Evolutionary conservation across 2,113 vertebrate species (phyloP), one percentile per base, ranked within the genome.

Genomic region (Muscicapa adusta): DNA sequence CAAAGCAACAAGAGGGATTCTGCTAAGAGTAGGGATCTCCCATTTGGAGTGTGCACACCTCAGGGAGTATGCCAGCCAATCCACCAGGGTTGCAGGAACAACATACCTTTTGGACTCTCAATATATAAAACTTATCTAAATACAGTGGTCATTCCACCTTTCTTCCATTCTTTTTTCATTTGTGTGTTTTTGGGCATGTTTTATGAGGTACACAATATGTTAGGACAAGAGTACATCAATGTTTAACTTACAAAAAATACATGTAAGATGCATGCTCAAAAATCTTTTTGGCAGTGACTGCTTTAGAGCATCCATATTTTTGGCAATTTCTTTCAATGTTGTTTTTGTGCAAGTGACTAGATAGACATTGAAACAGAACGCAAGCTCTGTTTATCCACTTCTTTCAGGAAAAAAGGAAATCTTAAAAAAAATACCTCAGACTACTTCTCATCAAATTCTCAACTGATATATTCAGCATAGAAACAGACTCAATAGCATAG

Each of bases 41-140:
- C 26, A 51, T 28, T 43, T 3, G 20, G 23, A 28, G 28, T 23
- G 6, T 10, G 33, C 31, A 20, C 9, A 62, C 5, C 15, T 23
- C 47, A 38, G 19, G 14, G 18, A 22, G 14, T 4, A 6, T 0
- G 0, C 18, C 11, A 61, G 38, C 25, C 12, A 58, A 34, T 1
- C 8, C 29, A 29, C 4, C 0, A 0, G 13, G 36, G 23, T 7
- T 28, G n/a, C 48, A 75, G 26, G 36, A 92, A 72, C 10, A 63
- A 82, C 68, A 51, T 7, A 31, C 29, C 38, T 79, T 36, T 51
- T 6, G 1, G 43, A 75, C 8, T 3, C 1, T 14, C 63, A 89
- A 74, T 8, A 61, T 40, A 51, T 6, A 45, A 51, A 84, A 24
- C 13, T 75, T 60, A 24, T 8, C 50, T 76, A 66, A 66, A 40